Evolutionary conservation across 2,797 vertebrate species (phyloP).

Genomic region (Podarcis siculus): DNA sequence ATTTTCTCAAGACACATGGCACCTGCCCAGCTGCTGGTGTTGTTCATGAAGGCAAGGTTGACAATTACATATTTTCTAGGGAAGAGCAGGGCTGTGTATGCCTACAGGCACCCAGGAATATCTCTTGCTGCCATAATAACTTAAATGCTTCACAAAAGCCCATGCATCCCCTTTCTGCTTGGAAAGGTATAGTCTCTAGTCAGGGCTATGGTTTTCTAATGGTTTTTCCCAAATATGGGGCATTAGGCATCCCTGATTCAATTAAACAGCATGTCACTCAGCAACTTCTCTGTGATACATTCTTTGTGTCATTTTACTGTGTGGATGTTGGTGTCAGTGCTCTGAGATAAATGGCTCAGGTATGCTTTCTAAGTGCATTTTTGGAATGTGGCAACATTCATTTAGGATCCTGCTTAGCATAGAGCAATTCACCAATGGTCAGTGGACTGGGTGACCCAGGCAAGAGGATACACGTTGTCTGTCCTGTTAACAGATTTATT

Average conservation of each 20-base stretch:
- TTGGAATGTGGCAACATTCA: neutral
- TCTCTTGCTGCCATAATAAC: neutral
- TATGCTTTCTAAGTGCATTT: rapidly evolving
- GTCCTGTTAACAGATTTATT: conserved; percentile 3
- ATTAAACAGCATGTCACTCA: neutral
- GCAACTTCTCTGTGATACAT: neutral
- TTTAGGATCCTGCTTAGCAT: neutral
- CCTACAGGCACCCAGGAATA: neutral
- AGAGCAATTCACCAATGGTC: neutral
- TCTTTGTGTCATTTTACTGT: conserved; percentile 1
- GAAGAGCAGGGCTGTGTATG: neutral
- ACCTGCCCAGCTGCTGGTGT: neutral
- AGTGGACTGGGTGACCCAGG: neutral
- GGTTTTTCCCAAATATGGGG: neutral
- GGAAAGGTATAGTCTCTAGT: neutral
- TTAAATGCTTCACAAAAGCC: neutral
- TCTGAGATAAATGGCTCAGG: rapidly evolving
- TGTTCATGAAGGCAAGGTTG: neutral
- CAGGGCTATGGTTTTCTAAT: neutral
- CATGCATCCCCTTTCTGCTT: neutral
- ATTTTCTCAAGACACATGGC: neutral
- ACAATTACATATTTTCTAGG: neutral
- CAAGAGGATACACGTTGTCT: neutral
- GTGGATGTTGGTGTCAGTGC: neutral
- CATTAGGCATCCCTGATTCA: neutral